Percentiles rank a stretch among this genome's conserved stretches.
phyloP scores from a whole-genome alignment of 2,888 invertebrate species.

The Cephus pulcher region DNA sequence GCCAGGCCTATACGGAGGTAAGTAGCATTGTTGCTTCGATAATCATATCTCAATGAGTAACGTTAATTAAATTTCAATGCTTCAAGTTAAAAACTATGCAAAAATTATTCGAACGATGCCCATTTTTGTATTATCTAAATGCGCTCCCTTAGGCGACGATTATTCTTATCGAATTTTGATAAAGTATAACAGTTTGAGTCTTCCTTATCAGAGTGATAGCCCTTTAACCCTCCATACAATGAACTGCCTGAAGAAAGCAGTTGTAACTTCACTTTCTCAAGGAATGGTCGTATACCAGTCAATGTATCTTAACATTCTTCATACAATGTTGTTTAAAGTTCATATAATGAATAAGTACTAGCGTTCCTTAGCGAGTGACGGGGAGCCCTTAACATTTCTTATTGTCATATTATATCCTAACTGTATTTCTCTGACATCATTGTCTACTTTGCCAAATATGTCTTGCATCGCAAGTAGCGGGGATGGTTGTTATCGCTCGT shows the following conservation, averaged over 20 bases:
- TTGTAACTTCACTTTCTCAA: neutral
- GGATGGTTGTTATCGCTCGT: neutral
- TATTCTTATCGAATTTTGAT: constrained; percentile 6
- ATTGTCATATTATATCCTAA: neutral
- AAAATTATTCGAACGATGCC: neutral
- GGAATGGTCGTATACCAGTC: neutral
- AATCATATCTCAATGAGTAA: constrained; percentile 5
- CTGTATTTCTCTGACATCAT: neutral
- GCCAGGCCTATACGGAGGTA: constrained; percentile 94
- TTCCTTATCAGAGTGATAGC: neutral
- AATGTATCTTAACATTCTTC: neutral
- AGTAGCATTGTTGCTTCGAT: constrained; percentile 33
- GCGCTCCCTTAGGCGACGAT: neutral
- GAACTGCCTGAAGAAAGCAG: constrained; percentile 1
- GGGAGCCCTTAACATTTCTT: neutral
- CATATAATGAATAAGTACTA: neutral
- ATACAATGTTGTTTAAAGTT: neutral
- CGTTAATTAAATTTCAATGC: constrained; percentile 9
- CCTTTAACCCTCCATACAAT: neutral
- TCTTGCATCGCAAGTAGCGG: neutral
- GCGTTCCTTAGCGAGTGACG: neutral
- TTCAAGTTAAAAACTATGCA: neutral
- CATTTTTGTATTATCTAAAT: neutral
- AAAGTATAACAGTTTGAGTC: neutral
- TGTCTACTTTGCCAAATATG: neutral